These are phyloP conservation scores for Hydrotaea diabolus DNA, from an alignment of 2,888 invertebrate species.

Conservation along the genomic window DNA sequence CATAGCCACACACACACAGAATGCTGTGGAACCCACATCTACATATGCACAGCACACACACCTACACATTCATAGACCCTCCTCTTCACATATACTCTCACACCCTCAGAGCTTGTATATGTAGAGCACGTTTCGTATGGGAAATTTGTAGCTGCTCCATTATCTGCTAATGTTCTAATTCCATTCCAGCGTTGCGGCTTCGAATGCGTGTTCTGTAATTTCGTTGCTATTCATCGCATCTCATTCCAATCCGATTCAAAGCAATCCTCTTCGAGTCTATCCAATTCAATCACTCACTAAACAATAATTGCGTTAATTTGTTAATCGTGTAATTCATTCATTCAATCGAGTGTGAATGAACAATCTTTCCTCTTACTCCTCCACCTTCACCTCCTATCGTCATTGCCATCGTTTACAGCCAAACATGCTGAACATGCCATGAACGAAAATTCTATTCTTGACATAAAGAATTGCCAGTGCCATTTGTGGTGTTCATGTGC, in stretches of 20 bases:
- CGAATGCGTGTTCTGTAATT: background rate
- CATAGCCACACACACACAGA: background rate
- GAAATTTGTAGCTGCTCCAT: conserved; percentile 10
- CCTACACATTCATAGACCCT: conserved; percentile 2
- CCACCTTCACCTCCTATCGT: no score
- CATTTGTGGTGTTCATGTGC: no score
- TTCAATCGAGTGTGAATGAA: conserved; percentile 23
- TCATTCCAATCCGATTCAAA: background rate
- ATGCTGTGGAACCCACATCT: background rate
- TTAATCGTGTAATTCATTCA: conserved; percentile 35
- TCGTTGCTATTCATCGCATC: background rate
- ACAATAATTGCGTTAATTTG: conserved; percentile 34
- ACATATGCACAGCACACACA: conserved; percentile 10
- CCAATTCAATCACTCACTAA: conserved; percentile 12
- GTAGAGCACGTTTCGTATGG: conserved; percentile 15
- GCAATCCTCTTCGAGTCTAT: background rate
- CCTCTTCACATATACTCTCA: background rate
- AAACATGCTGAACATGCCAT: background rate
- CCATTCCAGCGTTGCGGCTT: background rate
- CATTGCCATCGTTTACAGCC: background rate
- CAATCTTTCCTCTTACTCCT: no score
- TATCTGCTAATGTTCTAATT: conserved; percentile 31
- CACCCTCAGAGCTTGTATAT: background rate
- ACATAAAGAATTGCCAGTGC: background rate
- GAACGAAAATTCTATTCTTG: background rate